Base-by-base conservation (phyloP, 2,113 vertebrate genomes). In the Cervus canadensis region DNA sequence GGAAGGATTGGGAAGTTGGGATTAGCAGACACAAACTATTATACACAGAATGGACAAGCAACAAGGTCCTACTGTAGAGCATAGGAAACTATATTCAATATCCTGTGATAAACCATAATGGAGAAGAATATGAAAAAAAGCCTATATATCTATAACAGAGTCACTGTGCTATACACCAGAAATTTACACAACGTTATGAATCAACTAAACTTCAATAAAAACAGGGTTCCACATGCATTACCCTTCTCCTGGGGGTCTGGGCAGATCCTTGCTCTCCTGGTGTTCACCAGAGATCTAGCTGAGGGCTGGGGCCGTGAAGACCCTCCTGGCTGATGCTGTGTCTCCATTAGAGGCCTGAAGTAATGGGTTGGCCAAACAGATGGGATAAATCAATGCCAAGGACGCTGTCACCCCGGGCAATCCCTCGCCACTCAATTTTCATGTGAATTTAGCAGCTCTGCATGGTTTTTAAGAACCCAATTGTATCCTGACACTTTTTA, bases 401-500 rank as follows among this genome's bases (percentile, higher is more conserved):
- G 98, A 97, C 71, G 17, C 94, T 95, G 96, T 98, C 97, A 98
- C 96, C 93, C 30, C 21, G 19, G 96, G 87, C 94, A 88, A 97
- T 64, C 78, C 71, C 0, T 30, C 28, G 13, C 82, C 83, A 89
- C 95, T 97, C 97, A 78, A 98, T 98, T 98, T 98, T 97, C 98
- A 97, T 87, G 91, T 97, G 98, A 97, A 97, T 95, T 98, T 97
- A 98, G 97, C 94, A 86, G 95, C 96, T 87, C 97, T 93, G 96
- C 88, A 71, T 92, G 97, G 82, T 95, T 97, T 97, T 98, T 97
- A 98, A 98, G 97, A 98, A 96, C 94, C 97, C 97, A 98, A 94
- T 98, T 98, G 97, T 97, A 97, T 95, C 97, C 71, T 98, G 96
- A 97, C 97, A 97, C 95, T 97, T 98, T 97, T 97, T 94, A 98